These are phyloP conservation scores for Pseudorasbora parva DNA, from an alignment of 2,113 vertebrate species.

Conservation along the genomic window DNA sequence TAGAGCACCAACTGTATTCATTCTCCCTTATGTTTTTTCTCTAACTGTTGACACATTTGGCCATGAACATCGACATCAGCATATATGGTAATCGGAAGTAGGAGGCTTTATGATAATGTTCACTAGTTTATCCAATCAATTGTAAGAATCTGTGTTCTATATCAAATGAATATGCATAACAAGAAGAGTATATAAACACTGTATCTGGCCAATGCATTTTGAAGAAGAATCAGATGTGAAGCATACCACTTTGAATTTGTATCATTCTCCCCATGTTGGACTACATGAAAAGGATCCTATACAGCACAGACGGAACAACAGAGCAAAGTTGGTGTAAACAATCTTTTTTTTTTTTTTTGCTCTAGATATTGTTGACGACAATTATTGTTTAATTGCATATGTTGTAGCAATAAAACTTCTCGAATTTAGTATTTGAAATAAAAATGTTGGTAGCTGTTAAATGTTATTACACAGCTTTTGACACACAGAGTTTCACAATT, in stretches of 20 bases:
- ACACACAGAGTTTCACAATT: neutral
- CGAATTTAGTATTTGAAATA: neutral
- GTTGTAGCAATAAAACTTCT: neutral
- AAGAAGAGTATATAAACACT: neutral
- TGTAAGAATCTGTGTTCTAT: neutral
- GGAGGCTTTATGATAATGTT: neutral
- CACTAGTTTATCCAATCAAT: neutral
- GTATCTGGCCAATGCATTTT: neutral
- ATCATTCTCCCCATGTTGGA: neutral
- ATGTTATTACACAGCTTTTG: no score
- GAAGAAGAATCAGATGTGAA: neutral
- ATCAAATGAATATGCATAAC: neutral
- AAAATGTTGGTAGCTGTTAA: neutral
- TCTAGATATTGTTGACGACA: no score
- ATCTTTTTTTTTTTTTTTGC: no score
- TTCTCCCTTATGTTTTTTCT: no score
- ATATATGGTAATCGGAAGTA: neutral
- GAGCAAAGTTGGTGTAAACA: neutral
- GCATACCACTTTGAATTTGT: neutral
- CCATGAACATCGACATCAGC: neutral
- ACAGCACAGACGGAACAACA: neutral
- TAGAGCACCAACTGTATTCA: no score
- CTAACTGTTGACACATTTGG: no score
- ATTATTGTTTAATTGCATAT: neutral
- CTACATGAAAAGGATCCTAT: neutral